Percentiles rank a stretch among this genome's conserved stretches.
phyloP scores from a whole-genome alignment of 2,888 invertebrate genomes.

The Blomia tropicalis region DNA sequence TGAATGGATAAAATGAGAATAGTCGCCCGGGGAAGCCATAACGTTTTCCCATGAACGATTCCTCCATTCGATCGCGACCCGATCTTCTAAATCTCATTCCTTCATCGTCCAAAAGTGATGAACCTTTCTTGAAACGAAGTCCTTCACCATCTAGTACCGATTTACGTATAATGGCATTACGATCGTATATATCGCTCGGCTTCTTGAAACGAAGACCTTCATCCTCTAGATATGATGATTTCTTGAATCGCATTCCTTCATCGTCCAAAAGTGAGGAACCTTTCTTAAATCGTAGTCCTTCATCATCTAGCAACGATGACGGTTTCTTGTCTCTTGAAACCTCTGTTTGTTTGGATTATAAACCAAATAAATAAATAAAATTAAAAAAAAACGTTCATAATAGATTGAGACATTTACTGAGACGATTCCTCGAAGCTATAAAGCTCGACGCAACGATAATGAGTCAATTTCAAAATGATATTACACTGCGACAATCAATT shows the following conservation, averaged over 20 bases:
- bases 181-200: neutral
- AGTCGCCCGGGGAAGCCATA: conserved; percentile 3
- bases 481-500: neutral
- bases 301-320: neutral
- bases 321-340: conserved; percentile 4
- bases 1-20: neutral
- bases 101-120: conserved; percentile 16
- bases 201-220: conserved; percentile 20
- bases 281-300: conserved; percentile 11
- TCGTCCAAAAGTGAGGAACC: neutral
- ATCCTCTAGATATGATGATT: neutral
- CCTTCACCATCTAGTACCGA: conserved; percentile 20
- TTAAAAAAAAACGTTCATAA: neutral
- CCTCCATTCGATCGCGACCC: neutral
- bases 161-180: conserved; percentile 2
- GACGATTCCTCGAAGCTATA: no score
- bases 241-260: conserved; percentile 22
- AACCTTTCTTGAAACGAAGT: conserved; percentile 19
- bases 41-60: neutral
- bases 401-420: no score
- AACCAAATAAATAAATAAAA: no score
- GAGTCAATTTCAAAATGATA: neutral
- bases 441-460: no score
- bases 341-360: no score
- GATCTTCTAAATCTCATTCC: conserved; percentile 12